These are phyloP conservation scores for Neuroscelio doddi DNA, from an alignment of 2,888 invertebrate species.

Conservation along the genomic window DNA sequence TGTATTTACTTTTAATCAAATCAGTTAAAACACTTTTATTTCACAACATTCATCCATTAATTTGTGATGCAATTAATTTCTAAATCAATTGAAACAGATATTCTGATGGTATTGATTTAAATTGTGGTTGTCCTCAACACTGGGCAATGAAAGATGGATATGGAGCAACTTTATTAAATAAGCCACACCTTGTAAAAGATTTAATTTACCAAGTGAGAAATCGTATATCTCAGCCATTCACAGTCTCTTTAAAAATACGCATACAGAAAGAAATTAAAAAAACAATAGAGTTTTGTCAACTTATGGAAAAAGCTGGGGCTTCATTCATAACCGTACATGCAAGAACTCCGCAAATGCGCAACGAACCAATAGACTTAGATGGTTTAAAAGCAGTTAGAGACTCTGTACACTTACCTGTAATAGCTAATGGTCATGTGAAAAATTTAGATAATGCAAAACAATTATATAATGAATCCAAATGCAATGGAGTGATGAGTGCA, in stretches of 20 bases:
- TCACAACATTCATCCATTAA: too few species aligned
- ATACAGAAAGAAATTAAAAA: slow-evolving; percentile 79
- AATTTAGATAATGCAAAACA: slow-evolving; percentile 80
- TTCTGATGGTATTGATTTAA: slow-evolving; percentile 94
- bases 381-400: slow-evolving; percentile 83
- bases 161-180: slow-evolving; percentile 86
- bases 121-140: slow-evolving; percentile 97
- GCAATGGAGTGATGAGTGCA: slow-evolving; percentile 93
- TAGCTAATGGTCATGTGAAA: slow-evolving; percentile 94
- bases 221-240: slow-evolving; percentile 82
- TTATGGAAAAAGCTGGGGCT: slow-evolving; percentile 88
- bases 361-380: slow-evolving; percentile 81
- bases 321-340: slow-evolving; percentile 94
- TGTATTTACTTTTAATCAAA: slow-evolving; percentile 6
- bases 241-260: slow-evolving; percentile 94
- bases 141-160: slow-evolving; percentile 95
- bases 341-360: slow-evolving; percentile 88
- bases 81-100: slow-evolving; percentile 74
- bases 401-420: slow-evolving; percentile 84
- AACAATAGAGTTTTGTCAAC: slow-evolving; percentile 86
- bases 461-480: slow-evolving; percentile 80
- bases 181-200: slow-evolving; percentile 88
- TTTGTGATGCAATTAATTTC: neutral
- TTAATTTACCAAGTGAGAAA: slow-evolving; percentile 85
- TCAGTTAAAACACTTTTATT: slow-evolving; percentile 5